Evolutionary conservation across 2,113 vertebrate species (phyloP), one percentile per base, ranked within the genome.

Genomic region (Saimiri boliviensis): DNA sequence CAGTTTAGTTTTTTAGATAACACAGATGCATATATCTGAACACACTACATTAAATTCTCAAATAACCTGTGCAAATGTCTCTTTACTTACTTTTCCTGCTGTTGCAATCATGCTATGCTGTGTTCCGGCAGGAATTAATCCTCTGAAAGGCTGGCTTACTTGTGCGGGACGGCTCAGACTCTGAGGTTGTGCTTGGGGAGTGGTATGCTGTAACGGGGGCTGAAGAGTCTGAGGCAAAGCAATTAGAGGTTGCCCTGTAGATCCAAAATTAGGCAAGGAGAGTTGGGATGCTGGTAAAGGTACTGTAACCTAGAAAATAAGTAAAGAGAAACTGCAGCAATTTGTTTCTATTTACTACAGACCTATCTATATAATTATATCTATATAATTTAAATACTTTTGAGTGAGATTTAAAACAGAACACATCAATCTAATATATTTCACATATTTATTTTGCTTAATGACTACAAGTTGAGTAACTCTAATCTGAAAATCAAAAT

Each of bases 251-350:
- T 99, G 99, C 16, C 99, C 99, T 21, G 99, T 99, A 0, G 99
- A 99, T 80, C 99, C 99, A 88, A 99, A 99, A 98, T 99, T 99
- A 82, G 99, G 98, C 98, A 99, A 97, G 71, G 99, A 99, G 96
- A 99, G 98, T 94, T 99, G 99, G 47, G 99, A 99, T 93, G 99
- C 99, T 17, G 99, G 99, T 95, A 99, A 98, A 96, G 99, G 99
- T 89, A 99, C 99, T 0, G 99, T 99, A 96, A 99, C 99, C 99
- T 99, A 96, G 71, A 95, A 95, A 93, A 85, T 13, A 81, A 97
- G 56, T 35, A 93, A 58, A 94, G 1, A 96, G 93, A 85, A 77
- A 85, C 56, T 92, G 96, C 63, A 98, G 94, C 92, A 54, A 96
- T 56, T 40, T 91, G 73, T 81, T 42, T 74, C 7, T 6, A 49